Conservation (phyloP, 2,797 vertebrate species). For the Sebastes dallii region DNA sequence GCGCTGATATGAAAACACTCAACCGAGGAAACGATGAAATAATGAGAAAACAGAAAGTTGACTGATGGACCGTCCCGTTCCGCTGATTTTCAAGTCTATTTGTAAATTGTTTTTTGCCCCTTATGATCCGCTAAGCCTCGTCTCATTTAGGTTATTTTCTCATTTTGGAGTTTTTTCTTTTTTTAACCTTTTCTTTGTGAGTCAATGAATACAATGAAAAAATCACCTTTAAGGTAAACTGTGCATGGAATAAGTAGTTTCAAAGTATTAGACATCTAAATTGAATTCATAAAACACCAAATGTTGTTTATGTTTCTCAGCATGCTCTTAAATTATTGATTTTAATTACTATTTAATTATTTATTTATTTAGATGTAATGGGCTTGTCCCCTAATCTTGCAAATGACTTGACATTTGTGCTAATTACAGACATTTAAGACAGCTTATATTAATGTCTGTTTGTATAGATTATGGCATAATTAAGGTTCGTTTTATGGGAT, state of each 20-base stretch:
- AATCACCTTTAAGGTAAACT: too few relatives aligned
- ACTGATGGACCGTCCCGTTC: neutral
- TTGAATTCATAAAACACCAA: neutral
- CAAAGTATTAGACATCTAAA: neutral
- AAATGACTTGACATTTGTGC: too few relatives aligned
- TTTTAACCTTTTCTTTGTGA: too few relatives aligned
- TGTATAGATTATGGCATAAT: too few relatives aligned
- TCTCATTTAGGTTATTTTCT: neutral
- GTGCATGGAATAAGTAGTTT: too few relatives aligned
- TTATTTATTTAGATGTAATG: too few relatives aligned
- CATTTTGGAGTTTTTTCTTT: neutral
- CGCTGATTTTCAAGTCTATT: neutral
- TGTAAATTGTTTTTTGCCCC: conserved; percentile 10
- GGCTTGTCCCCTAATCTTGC: too few relatives aligned
- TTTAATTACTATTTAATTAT: too few relatives aligned
- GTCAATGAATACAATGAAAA: too few relatives aligned
- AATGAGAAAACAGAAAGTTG: conserved; percentile 14
- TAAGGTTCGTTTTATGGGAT: too few relatives aligned
- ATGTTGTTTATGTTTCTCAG: neutral
- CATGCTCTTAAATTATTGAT: neutral
- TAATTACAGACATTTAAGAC: too few relatives aligned
- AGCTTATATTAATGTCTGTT: too few relatives aligned
- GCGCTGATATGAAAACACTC: conserved; percentile 8
- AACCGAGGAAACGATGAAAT: neutral
- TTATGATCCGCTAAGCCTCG: neutral